Base-by-base conservation (phyloP, 1,140 invertebrate genomes). In the Apis laboriosa region DNA sequence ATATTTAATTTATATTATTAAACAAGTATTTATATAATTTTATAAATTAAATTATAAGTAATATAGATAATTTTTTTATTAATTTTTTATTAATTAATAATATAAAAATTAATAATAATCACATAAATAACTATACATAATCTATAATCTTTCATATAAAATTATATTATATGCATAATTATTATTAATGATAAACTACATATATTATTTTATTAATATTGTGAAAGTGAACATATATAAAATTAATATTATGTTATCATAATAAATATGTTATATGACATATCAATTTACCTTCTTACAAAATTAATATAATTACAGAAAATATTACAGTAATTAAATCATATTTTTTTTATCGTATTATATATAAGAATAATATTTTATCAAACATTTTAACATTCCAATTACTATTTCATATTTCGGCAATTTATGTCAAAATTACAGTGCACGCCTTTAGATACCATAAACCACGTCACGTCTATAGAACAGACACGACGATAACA, bases 391-490 rank as follows among this genome's bases (percentile, higher is more conserved):
- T 34, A 28, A 56, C 63, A 49, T 2, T 3, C 15, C 19, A 7
- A 12, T 28, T 68, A 19, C n/a, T 19, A 76, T 70, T 70, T 63
- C n/a, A 63, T 58, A 63, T 21, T 70, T 56, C 66, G 28, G 34
- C 19, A 70, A 61, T 49, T 28, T 24, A 17, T 49, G 24, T 7
- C 13, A 61, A 70, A 51, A 17, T 34, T 34, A 21, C 51, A 68
- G 28, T 77, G 51, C 66, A 83, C 80, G 74, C 56, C 80, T 77
- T 83, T 9, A 4, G 1, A 9, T 56, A 55, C 51, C 80, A 83
- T 28, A 55, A 70, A 83, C 64, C 19, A 82, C 55, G 12, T 77
- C 43, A n/a, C 15, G 4, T 21, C 17, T 49, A 63, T 70, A 83
- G 74, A 77, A 53, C 12, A 70, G 55, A 24, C 21, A 34, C 28